Base-by-base conservation (phyloP, 2,888 invertebrate genomes). In the Drosophila lacicola region DNA sequence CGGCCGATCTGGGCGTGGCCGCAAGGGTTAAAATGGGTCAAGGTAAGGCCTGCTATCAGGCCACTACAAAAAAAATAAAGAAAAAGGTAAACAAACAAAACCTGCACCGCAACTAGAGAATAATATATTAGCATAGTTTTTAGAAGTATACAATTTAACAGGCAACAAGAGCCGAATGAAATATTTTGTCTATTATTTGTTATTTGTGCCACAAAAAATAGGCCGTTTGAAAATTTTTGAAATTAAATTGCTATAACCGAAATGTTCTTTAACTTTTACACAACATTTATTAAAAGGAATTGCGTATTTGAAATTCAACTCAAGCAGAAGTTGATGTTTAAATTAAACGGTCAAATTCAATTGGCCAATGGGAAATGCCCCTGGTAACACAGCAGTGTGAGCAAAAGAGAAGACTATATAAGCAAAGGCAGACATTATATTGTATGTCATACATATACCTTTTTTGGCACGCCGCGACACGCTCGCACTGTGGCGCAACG, bases 401-500 rank as follows among this genome's bases (percentile, higher is more conserved):
- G 61, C 14, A 46, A 70, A 11, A 33, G 56, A 61, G 60, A 74
- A 17, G 17, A 37, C 19, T n/a, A 42, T 55, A 63, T 6, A 13
- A 19, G 3, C 36, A 34, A 2, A 0, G 11, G 5, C 13, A 25
- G 1, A 10, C 0, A 11, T 0, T 37, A 3, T 4, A 4, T 11
- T 3, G 2, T 51, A 37, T 25, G 21, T 21, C 1, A 14, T 29
- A 21, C 3, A 46, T 50, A 13, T 21, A 33, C 1, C 0, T 0
- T 21, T 21, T 13, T 39, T 45, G n/a, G 14, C 17, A 1, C 0
- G 0, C 0, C 0, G 0, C 0, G 42, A 0, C 0, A 0, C 10
- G 5, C 10, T 41, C 9, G 80, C 77, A 75, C 81, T 74, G 76
- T 89, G 72, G 89, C 82, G 66, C 77, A 86, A 83, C 72, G 78